Evolutionary conservation across 2,888 invertebrate genomes (phyloP), one percentile per base, ranked within the genome.

Genomic region (Cheilosia soror): DNA sequence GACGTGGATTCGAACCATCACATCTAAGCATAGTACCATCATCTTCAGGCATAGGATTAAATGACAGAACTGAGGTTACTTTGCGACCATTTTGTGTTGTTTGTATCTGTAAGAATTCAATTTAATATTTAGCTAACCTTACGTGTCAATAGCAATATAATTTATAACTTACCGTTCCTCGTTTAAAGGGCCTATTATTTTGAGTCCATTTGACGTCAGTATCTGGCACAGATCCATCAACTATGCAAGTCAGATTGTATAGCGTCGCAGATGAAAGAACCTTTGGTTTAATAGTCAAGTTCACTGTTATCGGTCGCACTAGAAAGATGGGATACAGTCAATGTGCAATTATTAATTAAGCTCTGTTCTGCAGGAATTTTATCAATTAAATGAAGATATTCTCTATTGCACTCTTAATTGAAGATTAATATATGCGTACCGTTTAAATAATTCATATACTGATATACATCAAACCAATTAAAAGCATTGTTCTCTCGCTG

Each of bases 121-220:
- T 27, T 13, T 2, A 73, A 63, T 25, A 7, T n/a, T 40, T 25
- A 33, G 20, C 31, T 25, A 15, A 57, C 27, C 9, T 5, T 11
- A n/a, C 25, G 60, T 37, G 60, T 37, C 27, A 3, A 60, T 33
- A 11, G n/a, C 20, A 25, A 6, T 4, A 29, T 57, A 40, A 37
- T 53, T 25, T 27, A 9, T 0, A n/a, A 90, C 93, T 93, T 93
- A 96, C 97, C 94, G 95, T 95, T 90, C 96, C 96, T 89, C 95
- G 94, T 88, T 95, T 94, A 92, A 97, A 96, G 89, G 95, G 94
- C 88, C 95, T 93, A 92, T 96, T 96, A 90, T 96, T 97, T 90
- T 96, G 95, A 90, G 95, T 95, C 98, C 97, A 98, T 75, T 95
- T 94, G 90, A 98, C 95, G 88, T 95, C 95, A 40, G 98, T 97